phyloP scores from a whole-genome alignment of 2,888 invertebrate species.

The Hipparchia semele region DNA sequence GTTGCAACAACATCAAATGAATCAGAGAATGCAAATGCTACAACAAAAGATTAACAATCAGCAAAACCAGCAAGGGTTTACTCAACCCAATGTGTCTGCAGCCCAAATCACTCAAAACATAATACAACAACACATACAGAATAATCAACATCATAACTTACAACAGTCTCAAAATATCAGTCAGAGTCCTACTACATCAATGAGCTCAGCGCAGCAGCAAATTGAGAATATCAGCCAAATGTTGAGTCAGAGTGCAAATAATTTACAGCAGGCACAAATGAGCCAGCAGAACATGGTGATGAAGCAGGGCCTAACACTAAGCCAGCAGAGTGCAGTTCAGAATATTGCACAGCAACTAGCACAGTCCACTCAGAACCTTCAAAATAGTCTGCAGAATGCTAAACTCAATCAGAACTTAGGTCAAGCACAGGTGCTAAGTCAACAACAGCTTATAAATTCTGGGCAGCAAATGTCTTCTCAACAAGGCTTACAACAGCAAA shows the following conservation, averaged over 20 bases:
- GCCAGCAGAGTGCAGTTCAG: conserved; percentile 75
- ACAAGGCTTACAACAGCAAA: conserved; percentile 73
- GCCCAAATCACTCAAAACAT: conserved; percentile 74
- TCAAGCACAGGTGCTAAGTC: conserved; percentile 72
- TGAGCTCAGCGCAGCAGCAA: conserved; percentile 84
- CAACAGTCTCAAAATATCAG: conserved; percentile 67
- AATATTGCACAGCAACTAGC: conserved; percentile 77
- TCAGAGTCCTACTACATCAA: conserved; percentile 67
- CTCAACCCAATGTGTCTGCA: conserved; percentile 70
- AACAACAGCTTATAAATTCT: conserved; percentile 76
- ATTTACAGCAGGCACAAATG: conserved; percentile 71
- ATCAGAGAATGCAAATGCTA: conserved; percentile 75
- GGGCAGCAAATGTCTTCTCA: conserved; percentile 61
- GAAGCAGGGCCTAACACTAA: conserved; percentile 72
- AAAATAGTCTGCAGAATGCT: conserved; percentile 74
- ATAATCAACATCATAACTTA: conserved; percentile 65
- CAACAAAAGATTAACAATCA: conserved; percentile 50
- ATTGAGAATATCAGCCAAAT: conserved; percentile 85
- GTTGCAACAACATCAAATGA: conserved; percentile 80
- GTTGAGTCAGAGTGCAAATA: conserved; percentile 78
- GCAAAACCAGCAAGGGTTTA: conserved; percentile 59
- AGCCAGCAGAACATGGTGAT: conserved; percentile 74
- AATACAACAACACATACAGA: conserved; percentile 72
- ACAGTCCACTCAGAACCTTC: conserved; percentile 70
- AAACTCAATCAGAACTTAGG: conserved; percentile 73